These are phyloP conservation scores for Epizoanthus rinbou DNA, from an alignment of 92 coral and sea anemone species.

Conservation along the genomic window DNA sequence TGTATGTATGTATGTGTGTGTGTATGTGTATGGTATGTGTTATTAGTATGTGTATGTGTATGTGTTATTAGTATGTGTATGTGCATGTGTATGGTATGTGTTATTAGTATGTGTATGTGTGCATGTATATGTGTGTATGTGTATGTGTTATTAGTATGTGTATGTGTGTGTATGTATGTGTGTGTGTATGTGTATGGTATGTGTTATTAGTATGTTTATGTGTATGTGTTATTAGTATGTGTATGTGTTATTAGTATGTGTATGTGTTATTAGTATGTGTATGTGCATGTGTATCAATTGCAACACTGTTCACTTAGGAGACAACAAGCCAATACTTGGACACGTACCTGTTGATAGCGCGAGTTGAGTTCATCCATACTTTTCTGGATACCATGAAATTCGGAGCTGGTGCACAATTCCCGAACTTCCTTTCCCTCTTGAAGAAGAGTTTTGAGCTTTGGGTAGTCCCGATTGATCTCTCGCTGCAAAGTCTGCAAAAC, in stretches of 20 bases:
- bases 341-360: slow-evolving; percentile 91
- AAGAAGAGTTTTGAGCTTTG: slow-evolving; percentile 77
- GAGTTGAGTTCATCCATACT: slow-evolving; percentile 90
- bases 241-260: no score
- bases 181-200: not conserved
- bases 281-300: not conserved
- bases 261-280: not conserved
- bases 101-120: no score
- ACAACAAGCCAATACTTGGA: no score
- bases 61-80: no score
- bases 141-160: not conserved
- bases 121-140: no score
- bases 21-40: no score
- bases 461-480: slow-evolving; percentile 87
- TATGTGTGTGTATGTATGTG: not conserved
- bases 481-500: slow-evolving; percentile 76
- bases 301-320: not conserved
- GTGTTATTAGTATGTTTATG: not conserved
- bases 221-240: not conserved
- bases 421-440: slow-evolving; percentile 84
- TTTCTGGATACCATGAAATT: slow-evolving; percentile 81
- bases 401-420: slow-evolving; percentile 73
- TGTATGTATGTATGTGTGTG: no score
- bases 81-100: no score
- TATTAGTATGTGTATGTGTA: no score